Evolutionary conservation across 2,888 invertebrate genomes (phyloP).

Genomic region (Mimas tiliae): DNA sequence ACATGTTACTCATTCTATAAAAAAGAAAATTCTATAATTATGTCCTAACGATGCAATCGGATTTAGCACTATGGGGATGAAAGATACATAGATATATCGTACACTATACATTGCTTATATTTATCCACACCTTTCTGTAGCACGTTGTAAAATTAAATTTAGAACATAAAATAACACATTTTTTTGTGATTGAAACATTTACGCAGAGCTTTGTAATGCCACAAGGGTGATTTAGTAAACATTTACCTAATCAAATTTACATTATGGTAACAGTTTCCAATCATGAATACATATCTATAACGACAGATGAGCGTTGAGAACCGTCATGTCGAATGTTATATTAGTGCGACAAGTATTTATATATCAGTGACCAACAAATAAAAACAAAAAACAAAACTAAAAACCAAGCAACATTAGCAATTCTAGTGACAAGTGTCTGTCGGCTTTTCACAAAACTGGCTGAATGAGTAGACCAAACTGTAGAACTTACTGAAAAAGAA

Average conservation of each 20-base stretch:
- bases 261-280: background rate
- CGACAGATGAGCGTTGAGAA: background rate
- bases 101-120: no score
- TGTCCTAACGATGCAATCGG: no score
- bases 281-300: background rate
- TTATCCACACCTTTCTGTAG: no score
- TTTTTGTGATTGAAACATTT: slow-evolving; percentile 10
- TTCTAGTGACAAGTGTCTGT: slow-evolving; percentile 39
- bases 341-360: slow-evolving; percentile 27
- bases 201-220: slow-evolving; percentile 29
- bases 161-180: background rate
- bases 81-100: no score
- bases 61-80: no score
- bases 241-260: slow-evolving; percentile 24
- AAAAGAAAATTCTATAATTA: no score
- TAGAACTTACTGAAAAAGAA: slow-evolving; percentile 25
- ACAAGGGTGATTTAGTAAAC: slow-evolving; percentile 38
- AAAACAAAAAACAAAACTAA: slow-evolving; percentile 35
- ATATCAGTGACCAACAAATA: slow-evolving; percentile 35
- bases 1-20: no score
- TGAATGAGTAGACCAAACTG: slow-evolving; percentile 28
- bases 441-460: slow-evolving; percentile 28
- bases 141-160: background rate
- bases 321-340: slow-evolving; percentile 32
- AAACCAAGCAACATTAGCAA: slow-evolving; percentile 46